phyloP scores from a whole-genome alignment of 2,888 invertebrate genomes.

The Seira musarum region DNA sequence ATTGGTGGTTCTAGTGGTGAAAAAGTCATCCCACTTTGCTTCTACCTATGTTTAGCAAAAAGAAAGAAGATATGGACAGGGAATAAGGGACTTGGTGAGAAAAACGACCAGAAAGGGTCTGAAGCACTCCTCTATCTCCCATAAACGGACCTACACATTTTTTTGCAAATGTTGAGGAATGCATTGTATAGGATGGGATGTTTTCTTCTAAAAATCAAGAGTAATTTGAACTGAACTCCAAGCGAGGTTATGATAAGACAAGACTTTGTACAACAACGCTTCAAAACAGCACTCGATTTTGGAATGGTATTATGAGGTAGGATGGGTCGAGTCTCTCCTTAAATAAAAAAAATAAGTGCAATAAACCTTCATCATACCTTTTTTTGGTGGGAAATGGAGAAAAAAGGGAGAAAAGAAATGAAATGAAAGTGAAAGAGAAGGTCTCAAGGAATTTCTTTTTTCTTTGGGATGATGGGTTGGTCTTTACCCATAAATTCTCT shows the following conservation, averaged over 20 bases:
- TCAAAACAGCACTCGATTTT: not conserved
- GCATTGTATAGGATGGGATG: not conserved
- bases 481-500: constrained; percentile 51
- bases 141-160: not conserved
- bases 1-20: constrained; percentile 36
- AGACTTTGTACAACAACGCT: not conserved
- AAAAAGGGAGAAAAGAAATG: constrained; percentile 18
- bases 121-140: constrained; percentile 17
- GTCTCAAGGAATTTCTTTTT: constrained; percentile 29
- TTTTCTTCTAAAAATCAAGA: not conserved
- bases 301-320: constrained; percentile 14
- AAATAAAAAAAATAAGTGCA: constrained; percentile 19
- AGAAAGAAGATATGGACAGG: constrained; percentile 50
- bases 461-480: constrained; percentile 39
- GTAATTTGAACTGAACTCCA: not conserved
- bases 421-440: constrained; percentile 12
- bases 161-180: constrained; percentile 4
- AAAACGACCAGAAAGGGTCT: constrained; percentile 31
- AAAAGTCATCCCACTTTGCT: not conserved
- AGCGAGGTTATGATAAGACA: not conserved
- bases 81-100: constrained; percentile 43
- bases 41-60: not conserved
- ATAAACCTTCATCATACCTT: constrained; percentile 33
- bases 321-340: constrained; percentile 6
- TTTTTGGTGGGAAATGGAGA: constrained; percentile 15